phyloP scores from a whole-genome alignment of 92 coral and sea anemone species.

The Porites divaricata region DNA sequence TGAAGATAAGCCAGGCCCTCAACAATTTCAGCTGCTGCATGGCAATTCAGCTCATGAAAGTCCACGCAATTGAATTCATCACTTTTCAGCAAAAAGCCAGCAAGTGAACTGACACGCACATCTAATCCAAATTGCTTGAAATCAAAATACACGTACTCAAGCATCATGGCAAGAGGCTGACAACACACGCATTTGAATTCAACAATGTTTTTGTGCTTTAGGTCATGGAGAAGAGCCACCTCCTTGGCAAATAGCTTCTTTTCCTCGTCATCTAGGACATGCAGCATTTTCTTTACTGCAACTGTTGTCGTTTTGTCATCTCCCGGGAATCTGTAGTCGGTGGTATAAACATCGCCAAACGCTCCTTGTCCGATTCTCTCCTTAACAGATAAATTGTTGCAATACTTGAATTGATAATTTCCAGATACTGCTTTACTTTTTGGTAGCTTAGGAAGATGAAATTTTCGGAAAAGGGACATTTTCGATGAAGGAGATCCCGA shows the following conservation, averaged over 20 bases:
- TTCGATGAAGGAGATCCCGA: too few species aligned
- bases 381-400: constrained; percentile 27
- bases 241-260: constrained; percentile 38
- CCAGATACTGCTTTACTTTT: neutral
- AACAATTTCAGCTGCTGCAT: constrained; percentile 31
- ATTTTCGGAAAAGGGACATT: neutral
- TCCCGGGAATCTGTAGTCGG: constrained; percentile 32
- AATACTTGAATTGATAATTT: constrained; percentile 14
- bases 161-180: constrained; percentile 55
- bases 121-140: constrained; percentile 54
- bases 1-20: constrained; percentile 22
- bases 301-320: constrained; percentile 30
- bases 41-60: constrained; percentile 24
- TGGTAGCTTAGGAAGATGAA: constrained; percentile 33
- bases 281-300: constrained; percentile 45
- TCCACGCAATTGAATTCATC: constrained; percentile 15
- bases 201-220: constrained; percentile 46
- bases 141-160: constrained; percentile 54
- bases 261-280: constrained; percentile 33
- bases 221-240: constrained; percentile 8
- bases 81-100: constrained; percentile 42
- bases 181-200: constrained; percentile 39
- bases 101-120: constrained; percentile 37
- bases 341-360: constrained; percentile 37
- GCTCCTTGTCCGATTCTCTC: constrained; percentile 31